These are phyloP conservation scores for Harpagus bidentatus DNA, from an alignment of 2,113 vertebrate genomes.

Conservation along the genomic window DNA sequence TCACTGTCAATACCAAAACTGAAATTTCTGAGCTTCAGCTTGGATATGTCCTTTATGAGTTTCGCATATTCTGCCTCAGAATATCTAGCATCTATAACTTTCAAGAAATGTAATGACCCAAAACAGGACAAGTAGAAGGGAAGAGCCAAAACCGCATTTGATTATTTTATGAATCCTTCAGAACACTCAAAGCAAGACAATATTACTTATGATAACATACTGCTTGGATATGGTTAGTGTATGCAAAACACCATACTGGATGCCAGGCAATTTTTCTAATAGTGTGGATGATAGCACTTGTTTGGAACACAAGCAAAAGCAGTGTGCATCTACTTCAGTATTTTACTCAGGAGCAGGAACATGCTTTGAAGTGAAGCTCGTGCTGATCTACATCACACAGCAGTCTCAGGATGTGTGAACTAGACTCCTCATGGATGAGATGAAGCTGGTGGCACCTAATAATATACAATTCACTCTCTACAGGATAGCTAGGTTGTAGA, in stretches of 20 bases:
- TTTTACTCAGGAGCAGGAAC: background rate
- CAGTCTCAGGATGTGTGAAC: background rate
- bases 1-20: background rate
- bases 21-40: background rate
- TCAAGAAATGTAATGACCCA: background rate
- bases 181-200: background rate
- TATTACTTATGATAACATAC: background rate
- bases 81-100: background rate
- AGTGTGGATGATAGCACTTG: background rate
- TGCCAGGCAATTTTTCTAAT: background rate
- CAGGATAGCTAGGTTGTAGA: background rate
- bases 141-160: background rate
- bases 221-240: background rate
- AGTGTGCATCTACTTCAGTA: background rate
- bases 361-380: background rate
- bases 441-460: background rate
- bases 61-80: background rate
- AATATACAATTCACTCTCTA: background rate
- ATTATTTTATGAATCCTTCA: background rate
- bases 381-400: background rate
- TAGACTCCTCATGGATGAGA: background rate
- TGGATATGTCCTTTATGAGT: background rate
- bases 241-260: background rate
- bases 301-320: background rate
- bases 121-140: background rate